A percentile compares a stretch with the other conserved stretches of the same genome.
phyloP scores from a whole-genome alignment of 1,140 invertebrate genomes.

The Drosophila miranda region DNA sequence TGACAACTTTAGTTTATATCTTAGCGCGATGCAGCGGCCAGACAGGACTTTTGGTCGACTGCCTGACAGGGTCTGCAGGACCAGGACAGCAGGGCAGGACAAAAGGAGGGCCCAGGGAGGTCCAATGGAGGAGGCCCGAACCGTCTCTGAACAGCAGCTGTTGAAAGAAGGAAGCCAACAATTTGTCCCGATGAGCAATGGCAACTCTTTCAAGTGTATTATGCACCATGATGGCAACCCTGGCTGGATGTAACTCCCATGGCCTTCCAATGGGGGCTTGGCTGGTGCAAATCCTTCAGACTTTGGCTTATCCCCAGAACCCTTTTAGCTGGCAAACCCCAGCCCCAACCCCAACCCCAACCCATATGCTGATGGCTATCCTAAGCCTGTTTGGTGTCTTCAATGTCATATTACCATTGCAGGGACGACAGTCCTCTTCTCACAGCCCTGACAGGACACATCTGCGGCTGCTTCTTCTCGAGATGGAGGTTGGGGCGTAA shows the following conservation, averaged over 20 bases:
- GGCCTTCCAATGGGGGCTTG: not conserved
- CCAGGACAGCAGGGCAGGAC: constrained; percentile 13
- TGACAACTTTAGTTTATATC: constrained; percentile 79
- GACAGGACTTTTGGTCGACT: constrained; percentile 31
- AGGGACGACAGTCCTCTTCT: constrained; percentile 8
- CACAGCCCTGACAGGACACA: constrained; percentile 23
- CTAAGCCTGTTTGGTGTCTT: constrained; percentile 18
- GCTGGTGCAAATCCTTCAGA: not conserved
- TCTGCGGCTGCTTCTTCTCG: constrained; percentile 15
- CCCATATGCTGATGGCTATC: constrained; percentile 18
- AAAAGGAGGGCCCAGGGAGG: not conserved
- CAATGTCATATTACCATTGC: constrained; percentile 42
- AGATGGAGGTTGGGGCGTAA: not conserved
- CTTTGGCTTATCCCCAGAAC: not conserved
- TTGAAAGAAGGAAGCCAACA: constrained; percentile 30
- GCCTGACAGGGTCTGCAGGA: constrained; percentile 19
- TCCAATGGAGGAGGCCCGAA: no score
- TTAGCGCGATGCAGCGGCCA: constrained; percentile 53
- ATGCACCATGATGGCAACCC: not conserved
- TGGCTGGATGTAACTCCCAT: not conserved
- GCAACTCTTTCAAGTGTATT: constrained; percentile 7
- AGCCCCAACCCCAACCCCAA: not conserved
- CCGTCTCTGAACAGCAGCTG: constrained; percentile 17
- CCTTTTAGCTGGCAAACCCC: constrained; percentile 2
- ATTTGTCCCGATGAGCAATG: constrained; percentile 51